Percentiles rank a stretch among this genome's conserved stretches.
phyloP scores from a whole-genome alignment of 1,140 invertebrate species.

The Chrysopa pallens region DNA sequence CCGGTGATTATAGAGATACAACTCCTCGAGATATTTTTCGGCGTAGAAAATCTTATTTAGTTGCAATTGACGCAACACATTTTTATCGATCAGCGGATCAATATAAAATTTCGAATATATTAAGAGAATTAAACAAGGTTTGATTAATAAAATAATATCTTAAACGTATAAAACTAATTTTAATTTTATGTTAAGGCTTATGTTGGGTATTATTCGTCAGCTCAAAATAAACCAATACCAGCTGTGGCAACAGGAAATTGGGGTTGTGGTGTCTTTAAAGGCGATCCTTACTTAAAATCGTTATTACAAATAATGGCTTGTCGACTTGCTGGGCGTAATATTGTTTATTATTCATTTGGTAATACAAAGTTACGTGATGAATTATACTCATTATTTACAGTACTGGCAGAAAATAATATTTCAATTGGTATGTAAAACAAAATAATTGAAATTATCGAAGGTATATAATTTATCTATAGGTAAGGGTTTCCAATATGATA shows the following conservation, averaged over 20 bases:
- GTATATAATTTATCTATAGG: no score
- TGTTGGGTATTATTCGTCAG: conserved; percentile 46
- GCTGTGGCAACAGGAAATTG: conserved; percentile 92
- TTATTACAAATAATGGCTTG: conserved; percentile 84
- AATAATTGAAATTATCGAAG: no score
- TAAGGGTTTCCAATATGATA: no score
- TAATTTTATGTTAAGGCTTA: conserved; percentile 42
- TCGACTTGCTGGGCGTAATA: conserved; percentile 39
- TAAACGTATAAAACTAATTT: conserved; percentile 1
- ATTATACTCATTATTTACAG: conserved; percentile 49
- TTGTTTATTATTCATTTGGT: conserved; percentile 85
- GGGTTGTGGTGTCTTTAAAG: conserved; percentile 92
- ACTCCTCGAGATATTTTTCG: conserved; percentile 55
- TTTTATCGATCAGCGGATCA: conserved; percentile 35
- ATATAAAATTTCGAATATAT: conserved; percentile 37
- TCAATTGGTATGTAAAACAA: conserved; percentile 31
- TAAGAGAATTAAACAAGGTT: conserved; percentile 74
- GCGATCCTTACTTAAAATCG: conserved; percentile 73
- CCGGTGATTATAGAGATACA: conserved; percentile 48
- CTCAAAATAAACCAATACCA: conserved; percentile 19
- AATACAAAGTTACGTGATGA: conserved; percentile 49
- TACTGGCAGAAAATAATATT: conserved; percentile 39
- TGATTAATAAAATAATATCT: not conserved
- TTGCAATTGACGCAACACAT: conserved; percentile 78
- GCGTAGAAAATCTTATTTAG: conserved; percentile 53